Percentiles rank a stretch among this genome's conserved stretches.
These are phyloP conservation scores for Gnathochromis pfefferi DNA, from an alignment of 2,113 vertebrate species.

Conservation along the genomic window DNA sequence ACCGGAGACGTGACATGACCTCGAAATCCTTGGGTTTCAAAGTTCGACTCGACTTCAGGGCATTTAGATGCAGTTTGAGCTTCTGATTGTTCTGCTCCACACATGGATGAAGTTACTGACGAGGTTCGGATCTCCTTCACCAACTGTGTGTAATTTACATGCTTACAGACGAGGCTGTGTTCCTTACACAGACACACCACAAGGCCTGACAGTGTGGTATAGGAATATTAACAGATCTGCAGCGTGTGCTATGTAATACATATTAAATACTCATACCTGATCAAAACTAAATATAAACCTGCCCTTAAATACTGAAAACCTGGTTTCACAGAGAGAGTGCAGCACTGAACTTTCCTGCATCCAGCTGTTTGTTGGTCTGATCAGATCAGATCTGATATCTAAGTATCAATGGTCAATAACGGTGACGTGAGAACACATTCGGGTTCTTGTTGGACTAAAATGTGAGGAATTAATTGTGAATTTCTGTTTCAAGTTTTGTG, in stretches of 20 bases:
- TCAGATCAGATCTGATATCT: background rate
- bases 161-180: background rate
- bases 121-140: background rate
- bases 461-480: background rate
- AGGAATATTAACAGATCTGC: background rate
- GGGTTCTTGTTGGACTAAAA: background rate
- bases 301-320: background rate
- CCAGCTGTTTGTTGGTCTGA: background rate
- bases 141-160: background rate
- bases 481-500: background rate
- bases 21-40: background rate
- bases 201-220: background rate
- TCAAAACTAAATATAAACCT: background rate
- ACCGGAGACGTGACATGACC: background rate
- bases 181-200: background rate
- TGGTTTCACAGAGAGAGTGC: background rate
- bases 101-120: background rate
- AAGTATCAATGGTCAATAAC: fast-evolving
- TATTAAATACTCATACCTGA: background rate
- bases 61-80: background rate
- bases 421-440: background rate
- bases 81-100: background rate
- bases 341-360: background rate
- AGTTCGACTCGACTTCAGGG: background rate
- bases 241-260: background rate